phyloP scores from a whole-genome alignment of 2,888 invertebrate genomes.

The Standfussiana lucernea region DNA sequence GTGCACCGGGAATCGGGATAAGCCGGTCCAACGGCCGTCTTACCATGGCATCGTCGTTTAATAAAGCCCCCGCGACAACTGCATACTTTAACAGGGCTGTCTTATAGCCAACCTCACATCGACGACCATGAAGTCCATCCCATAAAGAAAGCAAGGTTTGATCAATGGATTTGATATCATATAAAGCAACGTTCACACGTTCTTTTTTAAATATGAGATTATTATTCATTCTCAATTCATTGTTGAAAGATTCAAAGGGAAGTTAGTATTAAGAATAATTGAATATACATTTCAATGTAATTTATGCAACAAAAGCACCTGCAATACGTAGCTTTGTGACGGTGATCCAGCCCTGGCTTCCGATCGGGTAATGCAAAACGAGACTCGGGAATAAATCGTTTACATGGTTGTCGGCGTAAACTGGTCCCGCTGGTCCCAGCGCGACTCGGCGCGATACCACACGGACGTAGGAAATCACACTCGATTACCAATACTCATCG shows the following conservation, averaged over 20 bases:
- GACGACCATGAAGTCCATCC: slow-evolving; percentile 37
- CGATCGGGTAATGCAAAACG: slow-evolving; percentile 90
- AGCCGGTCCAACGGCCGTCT: slow-evolving; percentile 89
- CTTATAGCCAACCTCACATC: slow-evolving; percentile 48
- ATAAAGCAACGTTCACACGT: slow-evolving; percentile 57
- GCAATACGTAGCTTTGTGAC: slow-evolving; percentile 52
- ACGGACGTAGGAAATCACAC: slow-evolving; percentile 82
- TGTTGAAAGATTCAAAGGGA: slow-evolving; percentile 29
- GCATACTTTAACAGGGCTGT: slow-evolving; percentile 82
- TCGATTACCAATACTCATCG: slow-evolving; percentile 71
- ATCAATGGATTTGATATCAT: slow-evolving; percentile 32
- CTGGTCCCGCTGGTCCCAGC: slow-evolving; percentile 85
- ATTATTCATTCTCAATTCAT: slow-evolving; percentile 41
- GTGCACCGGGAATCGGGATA: slow-evolving; percentile 85
- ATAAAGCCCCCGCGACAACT: slow-evolving; percentile 88
- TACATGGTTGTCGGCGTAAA: slow-evolving; percentile 91
- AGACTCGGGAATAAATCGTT: slow-evolving; percentile 90
- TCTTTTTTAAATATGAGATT: slow-evolving; percentile 45
- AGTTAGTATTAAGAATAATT: slow-evolving; percentile 45
- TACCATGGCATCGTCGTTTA: slow-evolving; percentile 85
- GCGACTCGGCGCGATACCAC: slow-evolving; percentile 71
- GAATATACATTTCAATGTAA: slow-evolving; percentile 44
- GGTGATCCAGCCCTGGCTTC: slow-evolving; percentile 85
- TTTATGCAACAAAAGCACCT: slow-evolving; percentile 59
- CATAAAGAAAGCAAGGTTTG: slow-evolving; percentile 25